Conservation (phyloP, 2,113 vertebrate genomes). For the Datnioides undecimradiatus region DNA sequence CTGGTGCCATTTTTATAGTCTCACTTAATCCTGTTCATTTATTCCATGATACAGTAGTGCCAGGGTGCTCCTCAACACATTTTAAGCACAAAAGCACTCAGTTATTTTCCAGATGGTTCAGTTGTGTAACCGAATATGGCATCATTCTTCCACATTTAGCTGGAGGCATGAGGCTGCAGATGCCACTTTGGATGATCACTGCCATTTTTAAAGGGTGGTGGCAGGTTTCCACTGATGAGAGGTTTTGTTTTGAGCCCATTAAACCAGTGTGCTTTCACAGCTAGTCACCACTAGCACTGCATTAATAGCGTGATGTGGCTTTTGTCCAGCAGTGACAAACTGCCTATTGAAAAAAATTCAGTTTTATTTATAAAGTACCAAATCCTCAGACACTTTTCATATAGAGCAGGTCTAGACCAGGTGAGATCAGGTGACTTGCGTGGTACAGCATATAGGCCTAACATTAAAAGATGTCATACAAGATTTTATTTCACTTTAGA, state of each 20-base stretch:
- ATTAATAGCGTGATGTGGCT: conserved; percentile 14
- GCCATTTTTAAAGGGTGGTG: conserved; percentile 61
- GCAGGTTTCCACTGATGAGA: conserved; percentile 66
- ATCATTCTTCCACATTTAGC: conserved; percentile 63
- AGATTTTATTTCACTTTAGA: neutral
- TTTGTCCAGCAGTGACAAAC: neutral
- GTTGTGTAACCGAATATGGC: conserved; percentile 60
- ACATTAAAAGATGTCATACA: neutral
- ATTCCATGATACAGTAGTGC: conserved; percentile 7
- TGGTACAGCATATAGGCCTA: no score
- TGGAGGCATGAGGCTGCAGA: conserved; percentile 67
- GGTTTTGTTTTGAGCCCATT: conserved; percentile 67
- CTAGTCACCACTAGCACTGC: conserved; percentile 33
- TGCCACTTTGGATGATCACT: conserved; percentile 71
- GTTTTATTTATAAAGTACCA: no score
- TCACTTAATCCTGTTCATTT: conserved; percentile 24
- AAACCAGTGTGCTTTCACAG: conserved; percentile 55
- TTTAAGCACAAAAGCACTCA: conserved; percentile 45
- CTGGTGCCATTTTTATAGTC: neutral
- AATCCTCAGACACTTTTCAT: no score
- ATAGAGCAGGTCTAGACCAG: no score
- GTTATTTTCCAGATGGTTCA: conserved; percentile 59
- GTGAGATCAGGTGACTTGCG: no score
- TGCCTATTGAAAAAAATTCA: no score
- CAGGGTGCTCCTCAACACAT: conserved; percentile 35